Evolutionary conservation across 2,797 vertebrate species (phyloP).

Genomic region (Tauraco hartlaubi): DNA sequence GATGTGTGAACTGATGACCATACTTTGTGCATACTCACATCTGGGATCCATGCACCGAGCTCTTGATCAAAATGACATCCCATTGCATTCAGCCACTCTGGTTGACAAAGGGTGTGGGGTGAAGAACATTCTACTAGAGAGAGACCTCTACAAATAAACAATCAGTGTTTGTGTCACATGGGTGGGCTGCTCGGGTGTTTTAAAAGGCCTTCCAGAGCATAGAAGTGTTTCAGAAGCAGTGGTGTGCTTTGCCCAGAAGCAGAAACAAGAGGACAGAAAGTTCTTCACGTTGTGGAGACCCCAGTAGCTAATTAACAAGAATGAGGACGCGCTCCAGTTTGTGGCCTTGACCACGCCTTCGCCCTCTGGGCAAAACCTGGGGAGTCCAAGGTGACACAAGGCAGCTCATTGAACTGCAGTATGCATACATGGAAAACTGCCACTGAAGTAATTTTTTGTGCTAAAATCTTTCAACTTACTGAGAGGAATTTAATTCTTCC

Average conservation of each 20-base stretch:
- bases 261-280: background rate
- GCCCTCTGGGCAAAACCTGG: background rate
- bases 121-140: background rate
- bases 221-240: background rate
- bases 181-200: background rate
- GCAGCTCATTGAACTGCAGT: background rate
- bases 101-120: background rate
- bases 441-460: background rate
- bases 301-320: background rate
- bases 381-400: background rate
- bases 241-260: background rate
- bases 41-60: background rate
- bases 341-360: background rate
- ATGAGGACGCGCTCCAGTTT: background rate
- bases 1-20: background rate
- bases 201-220: background rate
- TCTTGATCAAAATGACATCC: background rate
- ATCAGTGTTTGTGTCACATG: background rate
- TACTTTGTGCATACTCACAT: background rate
- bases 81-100: background rate
- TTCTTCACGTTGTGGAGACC: background rate
- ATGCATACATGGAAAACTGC: background rate
- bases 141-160: slow-evolving; percentile 16
- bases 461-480: slow-evolving; percentile 13
- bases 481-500: slow-evolving; percentile 41